Percentiles rank a stretch among this genome's conserved stretches.
Conservation (phyloP, 2,797 vertebrate genomes). For the Galaxias olidus region DNA sequence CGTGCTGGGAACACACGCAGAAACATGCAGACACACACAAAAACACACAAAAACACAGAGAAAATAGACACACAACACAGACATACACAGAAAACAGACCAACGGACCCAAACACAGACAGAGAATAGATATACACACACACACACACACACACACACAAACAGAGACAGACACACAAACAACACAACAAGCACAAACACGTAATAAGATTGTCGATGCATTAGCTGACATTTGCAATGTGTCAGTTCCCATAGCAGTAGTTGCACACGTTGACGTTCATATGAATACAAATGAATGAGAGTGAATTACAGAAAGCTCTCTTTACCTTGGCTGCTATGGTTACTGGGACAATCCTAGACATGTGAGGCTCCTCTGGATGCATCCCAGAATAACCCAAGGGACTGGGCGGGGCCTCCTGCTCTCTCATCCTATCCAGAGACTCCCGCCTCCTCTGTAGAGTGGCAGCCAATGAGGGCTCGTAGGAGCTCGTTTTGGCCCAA, state of each 20-base stretch:
- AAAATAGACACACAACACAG: constrained; percentile 13
- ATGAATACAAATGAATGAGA: not conserved
- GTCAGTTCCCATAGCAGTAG: constrained; percentile 34
- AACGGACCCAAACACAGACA: constrained; percentile 6
- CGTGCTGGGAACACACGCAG: constrained; percentile 74
- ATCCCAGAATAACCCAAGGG: constrained; percentile 67
- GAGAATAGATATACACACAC: constrained; percentile 21
- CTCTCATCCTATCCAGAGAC: constrained; percentile 83
- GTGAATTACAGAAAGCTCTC: not conserved
- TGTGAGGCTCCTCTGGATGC: constrained; percentile 75
- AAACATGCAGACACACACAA: constrained; percentile 24
- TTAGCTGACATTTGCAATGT: not conserved
- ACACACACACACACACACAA: constrained; percentile 37
- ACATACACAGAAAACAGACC: constrained; percentile 2
- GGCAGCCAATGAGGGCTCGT: constrained; percentile 79
- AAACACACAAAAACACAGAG: constrained; percentile 18
- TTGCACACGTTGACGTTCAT: constrained; percentile 30
- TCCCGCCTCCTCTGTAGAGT: constrained; percentile 87
- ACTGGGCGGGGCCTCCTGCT: constrained; percentile 78
- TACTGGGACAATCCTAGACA: constrained; percentile 80
- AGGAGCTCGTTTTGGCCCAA: constrained; percentile 88
- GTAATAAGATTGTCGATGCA: not conserved
- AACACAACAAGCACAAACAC: not conserved
- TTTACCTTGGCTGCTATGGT: constrained; percentile 85
- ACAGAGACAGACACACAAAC: constrained; percentile 3